These are phyloP conservation scores for Helicoverpa assulta DNA, from an alignment of 2,888 invertebrate genomes.

Conservation along the genomic window DNA sequence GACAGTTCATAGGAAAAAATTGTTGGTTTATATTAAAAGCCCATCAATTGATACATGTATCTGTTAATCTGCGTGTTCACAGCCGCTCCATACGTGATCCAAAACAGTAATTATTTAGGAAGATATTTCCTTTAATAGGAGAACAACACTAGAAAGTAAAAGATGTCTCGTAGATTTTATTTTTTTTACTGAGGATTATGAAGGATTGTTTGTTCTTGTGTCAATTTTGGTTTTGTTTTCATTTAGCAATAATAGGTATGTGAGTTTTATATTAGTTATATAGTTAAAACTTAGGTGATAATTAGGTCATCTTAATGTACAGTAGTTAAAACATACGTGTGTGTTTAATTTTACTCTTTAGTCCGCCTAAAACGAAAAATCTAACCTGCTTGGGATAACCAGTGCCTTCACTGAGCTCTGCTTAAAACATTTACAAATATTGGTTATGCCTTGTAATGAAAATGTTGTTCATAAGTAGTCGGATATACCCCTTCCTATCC, in stretches of 20 bases:
- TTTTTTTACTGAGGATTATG: neutral
- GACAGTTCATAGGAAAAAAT: too few species aligned
- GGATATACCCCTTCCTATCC: constrained; percentile 12
- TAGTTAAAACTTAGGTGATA: neutral
- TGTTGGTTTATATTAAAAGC: too few species aligned
- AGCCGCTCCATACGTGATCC: too few species aligned
- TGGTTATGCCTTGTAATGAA: constrained; percentile 20
- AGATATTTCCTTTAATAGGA: too few species aligned
- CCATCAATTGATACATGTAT: too few species aligned
- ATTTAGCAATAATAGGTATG: neutral
- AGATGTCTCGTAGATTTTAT: neutral
- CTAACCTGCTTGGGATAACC: constrained; percentile 46
- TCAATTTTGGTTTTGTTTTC: neutral
- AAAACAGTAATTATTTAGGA: too few species aligned
- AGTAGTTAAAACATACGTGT: constrained; percentile 11
- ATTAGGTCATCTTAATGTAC: constrained; percentile 1
- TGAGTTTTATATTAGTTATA: neutral
- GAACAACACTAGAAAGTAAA: neutral
- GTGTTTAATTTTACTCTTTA: constrained; percentile 18
- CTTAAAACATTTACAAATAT: constrained; percentile 29
- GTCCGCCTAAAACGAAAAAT: constrained; percentile 21
- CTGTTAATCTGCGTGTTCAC: too few species aligned
- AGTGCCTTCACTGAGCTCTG: constrained; percentile 44
- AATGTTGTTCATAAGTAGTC: constrained; percentile 27
- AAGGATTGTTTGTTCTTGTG: neutral